Percentiles rank a stretch among this genome's conserved stretches.
Conservation (phyloP, 1,140 invertebrate species). For the Drosophila santomea region DNA sequence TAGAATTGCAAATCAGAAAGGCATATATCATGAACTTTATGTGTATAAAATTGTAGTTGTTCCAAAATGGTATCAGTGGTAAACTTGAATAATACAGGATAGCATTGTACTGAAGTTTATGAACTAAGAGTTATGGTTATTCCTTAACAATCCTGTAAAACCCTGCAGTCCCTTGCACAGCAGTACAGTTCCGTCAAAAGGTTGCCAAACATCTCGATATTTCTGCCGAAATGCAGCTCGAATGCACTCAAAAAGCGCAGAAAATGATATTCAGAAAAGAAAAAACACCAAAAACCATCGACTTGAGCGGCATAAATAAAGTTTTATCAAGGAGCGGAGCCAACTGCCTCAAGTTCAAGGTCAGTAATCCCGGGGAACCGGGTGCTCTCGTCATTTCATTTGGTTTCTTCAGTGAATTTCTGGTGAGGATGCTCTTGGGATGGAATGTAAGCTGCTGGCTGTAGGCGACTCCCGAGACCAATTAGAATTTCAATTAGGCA, state of each 20-base stretch:
- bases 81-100: too few relatives aligned
- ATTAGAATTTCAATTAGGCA: slow-evolving; percentile 62
- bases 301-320: not conserved
- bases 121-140: not conserved
- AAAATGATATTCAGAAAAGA: slow-evolving; percentile 20
- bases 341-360: slow-evolving; percentile 72
- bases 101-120: too few relatives aligned
- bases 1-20: too few relatives aligned
- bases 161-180: too few relatives aligned
- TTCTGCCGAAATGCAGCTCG: slow-evolving; percentile 8
- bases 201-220: not conserved
- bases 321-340: not conserved
- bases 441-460: not conserved
- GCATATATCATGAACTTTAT: too few relatives aligned
- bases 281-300: not conserved
- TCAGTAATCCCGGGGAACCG: slow-evolving; percentile 43
- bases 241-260: slow-evolving; percentile 33
- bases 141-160: too few relatives aligned
- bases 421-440: not conserved
- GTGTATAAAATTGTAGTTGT: too few relatives aligned
- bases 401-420: slow-evolving; percentile 10
- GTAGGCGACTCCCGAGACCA: slow-evolving; percentile 22
- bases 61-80: too few relatives aligned
- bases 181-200: slow-evolving; percentile 32
- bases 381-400: slow-evolving; percentile 5